Conservation (phyloP, 2,113 vertebrate genomes). For the Serinus canaria region DNA sequence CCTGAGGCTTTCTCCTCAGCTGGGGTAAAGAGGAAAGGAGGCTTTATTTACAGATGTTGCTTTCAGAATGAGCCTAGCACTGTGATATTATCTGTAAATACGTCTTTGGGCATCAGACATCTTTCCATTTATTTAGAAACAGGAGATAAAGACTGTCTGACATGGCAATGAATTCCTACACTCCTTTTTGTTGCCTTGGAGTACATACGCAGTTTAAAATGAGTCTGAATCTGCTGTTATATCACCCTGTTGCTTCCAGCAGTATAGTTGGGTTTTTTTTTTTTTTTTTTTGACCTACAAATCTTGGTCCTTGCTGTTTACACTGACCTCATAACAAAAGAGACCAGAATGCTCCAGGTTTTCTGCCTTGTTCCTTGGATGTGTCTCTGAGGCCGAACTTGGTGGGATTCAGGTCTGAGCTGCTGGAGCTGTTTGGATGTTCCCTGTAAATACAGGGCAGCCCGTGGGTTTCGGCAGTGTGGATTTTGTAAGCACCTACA, state of each 20-base stretch:
- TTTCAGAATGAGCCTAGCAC: not conserved
- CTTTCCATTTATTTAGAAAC: slow-evolving; percentile 15
- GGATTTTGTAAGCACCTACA: slow-evolving; percentile 51
- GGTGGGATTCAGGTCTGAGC: not conserved
- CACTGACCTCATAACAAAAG: not conserved
- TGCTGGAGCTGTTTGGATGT: not conserved
- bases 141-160: not conserved
- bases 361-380: not conserved
- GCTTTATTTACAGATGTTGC: slow-evolving; percentile 12
- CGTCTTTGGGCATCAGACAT: not conserved
- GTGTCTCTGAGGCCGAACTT: accelerated
- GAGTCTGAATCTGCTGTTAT: not conserved
- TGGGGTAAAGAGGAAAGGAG: not conserved
- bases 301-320: not conserved
- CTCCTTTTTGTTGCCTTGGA: accelerated
- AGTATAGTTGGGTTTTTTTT: not conserved
- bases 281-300: not conserved
- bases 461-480: not conserved
- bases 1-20: not conserved
- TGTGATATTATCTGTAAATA: slow-evolving; percentile 3
- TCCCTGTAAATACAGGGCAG: not conserved
- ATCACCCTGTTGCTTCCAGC: slow-evolving; percentile 5
- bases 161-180: not conserved
- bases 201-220: not conserved
- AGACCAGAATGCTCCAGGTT: not conserved